Evolutionary conservation across 2,113 vertebrate genomes (phyloP).

Genomic region (Microcebus jonahi): DNA sequence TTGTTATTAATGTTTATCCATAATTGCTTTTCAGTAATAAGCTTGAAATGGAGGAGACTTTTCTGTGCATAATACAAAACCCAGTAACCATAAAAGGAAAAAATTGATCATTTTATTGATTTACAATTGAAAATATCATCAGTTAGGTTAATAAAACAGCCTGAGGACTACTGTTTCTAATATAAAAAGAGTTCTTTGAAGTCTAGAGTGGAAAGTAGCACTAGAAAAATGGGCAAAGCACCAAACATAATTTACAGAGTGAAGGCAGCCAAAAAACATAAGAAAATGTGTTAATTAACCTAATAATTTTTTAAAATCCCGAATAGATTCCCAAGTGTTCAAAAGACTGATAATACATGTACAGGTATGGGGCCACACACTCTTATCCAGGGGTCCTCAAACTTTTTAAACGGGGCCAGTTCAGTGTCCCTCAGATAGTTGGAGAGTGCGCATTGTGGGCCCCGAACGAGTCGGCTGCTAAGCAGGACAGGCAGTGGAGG

Average conservation of each 20-base stretch:
- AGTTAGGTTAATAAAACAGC: not conserved
- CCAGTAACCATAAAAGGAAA: not conserved
- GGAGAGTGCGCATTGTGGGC: no score
- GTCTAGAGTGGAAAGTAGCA: not conserved
- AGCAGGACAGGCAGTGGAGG: no score
- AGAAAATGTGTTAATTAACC: conserved; percentile 23
- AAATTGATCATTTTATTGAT: not conserved
- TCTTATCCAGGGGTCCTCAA: not conserved
- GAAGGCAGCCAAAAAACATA: not conserved
- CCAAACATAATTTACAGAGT: not conserved
- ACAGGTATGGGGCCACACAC: not conserved
- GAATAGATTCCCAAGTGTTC: not conserved
- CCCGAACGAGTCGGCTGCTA: no score
- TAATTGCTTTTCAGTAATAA: not conserved
- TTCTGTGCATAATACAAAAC: conserved; percentile 23
- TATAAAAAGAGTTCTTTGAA: not conserved
- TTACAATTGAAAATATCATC: not conserved
- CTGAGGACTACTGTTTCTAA: not conserved
- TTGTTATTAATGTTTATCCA: not conserved
- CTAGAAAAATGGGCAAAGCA: not conserved
- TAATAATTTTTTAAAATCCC: not conserved
- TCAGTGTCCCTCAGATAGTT: no score
- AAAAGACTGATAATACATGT: not conserved
- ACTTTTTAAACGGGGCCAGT: no score
- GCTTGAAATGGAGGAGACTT: not conserved